Evolutionary conservation across 2,888 invertebrate genomes (phyloP), one percentile per base, ranked within the genome.

Genomic region (Crossocerus cetratus): DNA sequence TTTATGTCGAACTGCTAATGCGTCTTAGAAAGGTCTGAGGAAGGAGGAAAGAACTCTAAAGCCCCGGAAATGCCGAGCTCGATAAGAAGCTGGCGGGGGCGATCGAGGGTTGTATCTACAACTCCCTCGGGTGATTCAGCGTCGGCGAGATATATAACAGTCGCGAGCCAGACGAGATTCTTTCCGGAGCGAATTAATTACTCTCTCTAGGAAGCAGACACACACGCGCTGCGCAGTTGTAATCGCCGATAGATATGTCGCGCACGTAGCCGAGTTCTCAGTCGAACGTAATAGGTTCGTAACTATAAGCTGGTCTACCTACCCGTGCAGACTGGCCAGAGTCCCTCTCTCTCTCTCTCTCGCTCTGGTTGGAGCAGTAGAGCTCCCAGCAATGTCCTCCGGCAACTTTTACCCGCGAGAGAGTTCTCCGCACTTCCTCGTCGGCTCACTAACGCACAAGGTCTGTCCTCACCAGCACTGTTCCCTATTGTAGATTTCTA

Each of bases 1-100:
- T 69, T 66, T 62, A 65, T 49, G 49, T 55, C 53, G 22, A 42
- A 13, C 1, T 18, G 16, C 18, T 22, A 14, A 20, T n/a, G 32
- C 45, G 20, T 8, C 32, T 45, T 56, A 13, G 2, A 42, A 13
- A 3, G 2, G 14, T 42, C 21, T 45, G 8, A 3, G 20, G 55
- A 42, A 21, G 20, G n/a, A 23, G 45, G 14, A 21, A 60, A 13
- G n/a, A 20, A 44, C n/a, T n/a, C n/a, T n/a, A 32, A 32, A 32
- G 8, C 5, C 32, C 32, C 32, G 32, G 32, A 32, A 32, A 32
- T 8, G 32, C 11, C 8, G 32, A 11, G 11, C 32, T 32, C 32
- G 32, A 11, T 11, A 2, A 32, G 32, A 32, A 32, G 11, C 11
- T n/a, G n/a, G 32, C 1, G 32, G 32, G 32, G 2, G 23, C 32